Evolutionary conservation across 2,888 invertebrate species (phyloP), one percentile per base, ranked within the genome.

Genomic region (Augochlorella aurata): DNA sequence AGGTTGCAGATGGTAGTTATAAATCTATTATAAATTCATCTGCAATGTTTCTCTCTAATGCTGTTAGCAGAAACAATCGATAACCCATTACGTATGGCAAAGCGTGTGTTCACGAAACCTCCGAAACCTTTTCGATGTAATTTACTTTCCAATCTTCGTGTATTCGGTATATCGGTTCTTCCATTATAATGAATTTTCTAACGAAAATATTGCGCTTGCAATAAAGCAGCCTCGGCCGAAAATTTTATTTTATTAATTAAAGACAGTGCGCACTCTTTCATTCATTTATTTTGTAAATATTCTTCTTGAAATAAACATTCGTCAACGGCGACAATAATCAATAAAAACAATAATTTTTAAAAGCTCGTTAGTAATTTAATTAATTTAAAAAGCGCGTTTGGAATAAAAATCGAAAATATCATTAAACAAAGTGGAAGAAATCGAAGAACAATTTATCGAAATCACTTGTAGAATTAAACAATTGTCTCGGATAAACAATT

Each of bases 101-200:
- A 58, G 54, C 54, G 24, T 24, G 54, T 21, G 21, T 58, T 58
- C 54, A 58, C n/a, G 63, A 63, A 63, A 63, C 38, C 24, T 63
- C 38, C 63, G 63, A 63, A 63, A 29, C 24, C 63, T 63, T 38
- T 65, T n/a, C 65, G 44, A 65, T 44, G 65, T 65, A 65, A 38
- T 29, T 65, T 38, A 65, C 18, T 65, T 65, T 65, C 44, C 38
- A 65, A 65, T 65, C 38, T 65, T 44, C 8, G 18, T 44, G 65
- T n/a, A 18, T 38, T 65, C 18, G 44, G 65, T 58, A 65, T n/a
- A 65, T n/a, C 18, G 38, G 44, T 3, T 38, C 1, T 65, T 65
- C 65, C 44, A n/a, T 38, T n/a, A 38, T 65, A 65, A 65, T 18
- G 18, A 47, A 49, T 29, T 10, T 29, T 49, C 47, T n/a, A 10